Evolutionary conservation across 2,888 invertebrate genomes (phyloP), one percentile per base, ranked within the genome.

Genomic region (Melanostoma scalare): DNA sequence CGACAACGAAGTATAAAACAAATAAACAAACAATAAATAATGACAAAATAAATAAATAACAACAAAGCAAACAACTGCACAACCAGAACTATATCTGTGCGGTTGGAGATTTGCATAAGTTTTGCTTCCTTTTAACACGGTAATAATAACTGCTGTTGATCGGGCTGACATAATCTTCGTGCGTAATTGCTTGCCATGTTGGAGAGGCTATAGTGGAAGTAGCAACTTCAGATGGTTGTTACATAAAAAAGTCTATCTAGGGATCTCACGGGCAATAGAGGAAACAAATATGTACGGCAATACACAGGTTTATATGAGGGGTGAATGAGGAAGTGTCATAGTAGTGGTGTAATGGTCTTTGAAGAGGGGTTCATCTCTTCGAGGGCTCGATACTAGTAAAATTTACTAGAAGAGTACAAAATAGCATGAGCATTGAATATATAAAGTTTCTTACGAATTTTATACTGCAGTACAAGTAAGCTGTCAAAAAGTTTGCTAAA

Each of bases 51-150:
- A 33, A 61, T 8, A 52, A 52, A 76, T 44, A 53, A 44, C 8
- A 55, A 63, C 4, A 6, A 48, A 52, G 6, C 58, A 40, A 61
- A 53, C 9, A 30, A 40, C 46, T 33, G 4, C 10, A 35, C 40
- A n/a, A 35, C 31, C 42, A 73, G 78, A 82, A 78, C 73, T 77
- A 58, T 74, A 68, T 74, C 69, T 74, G 68, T 61, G 8, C 46
- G 38, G 46, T n/a, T 2, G 50, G 38, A 55, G 33, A 78, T 82
- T 82, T 82, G 82, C 82, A 82, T 82, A 78, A 74, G 63, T 77
- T 72, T 82, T 78, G 77, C 69, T 82, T 82, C 77, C 78, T 78
- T 82, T 56, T 42, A 61, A 63, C 46, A 42, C 53, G 52, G 69
- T 46, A 56, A 65, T 42, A 58, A 60, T 48, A 46, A 48, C 56